Conservation (phyloP, 2,113 vertebrate species). For the Otis tarda region DNA sequence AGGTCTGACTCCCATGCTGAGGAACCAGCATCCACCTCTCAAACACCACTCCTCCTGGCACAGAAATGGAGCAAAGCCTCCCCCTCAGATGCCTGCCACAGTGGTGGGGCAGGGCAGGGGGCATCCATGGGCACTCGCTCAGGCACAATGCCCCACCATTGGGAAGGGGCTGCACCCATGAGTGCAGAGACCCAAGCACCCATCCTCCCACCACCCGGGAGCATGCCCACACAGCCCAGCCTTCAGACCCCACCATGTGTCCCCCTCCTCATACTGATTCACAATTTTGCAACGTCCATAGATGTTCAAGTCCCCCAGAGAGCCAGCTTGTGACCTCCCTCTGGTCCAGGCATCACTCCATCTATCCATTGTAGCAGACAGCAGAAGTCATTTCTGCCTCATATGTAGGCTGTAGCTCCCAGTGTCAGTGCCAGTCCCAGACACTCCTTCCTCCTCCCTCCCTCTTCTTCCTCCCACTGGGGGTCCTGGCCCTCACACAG, state of each 20-base stretch:
- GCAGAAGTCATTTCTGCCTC: neutral
- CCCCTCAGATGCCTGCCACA: fast-evolving
- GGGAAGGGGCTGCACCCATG: neutral
- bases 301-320: neutral
- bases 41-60: neutral
- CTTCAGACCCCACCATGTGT: neutral
- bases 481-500: neutral
- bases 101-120: fast-evolving
- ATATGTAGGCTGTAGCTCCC: neutral
- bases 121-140: fast-evolving
- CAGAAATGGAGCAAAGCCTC: neutral
- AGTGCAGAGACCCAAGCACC: neutral
- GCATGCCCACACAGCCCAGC: neutral
- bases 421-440: fast-evolving
- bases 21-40: neutral
- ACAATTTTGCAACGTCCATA: neutral
- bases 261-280: neutral
- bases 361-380: neutral
- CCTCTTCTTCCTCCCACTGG: neutral
- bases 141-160: fast-evolving
- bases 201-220: neutral
- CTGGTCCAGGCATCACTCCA: no score
- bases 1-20: fast-evolving
- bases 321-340: neutral
- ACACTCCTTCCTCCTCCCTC: neutral